phyloP scores from a whole-genome alignment of 2,113 vertebrate genomes.

The Oreotrochilus melanogaster region DNA sequence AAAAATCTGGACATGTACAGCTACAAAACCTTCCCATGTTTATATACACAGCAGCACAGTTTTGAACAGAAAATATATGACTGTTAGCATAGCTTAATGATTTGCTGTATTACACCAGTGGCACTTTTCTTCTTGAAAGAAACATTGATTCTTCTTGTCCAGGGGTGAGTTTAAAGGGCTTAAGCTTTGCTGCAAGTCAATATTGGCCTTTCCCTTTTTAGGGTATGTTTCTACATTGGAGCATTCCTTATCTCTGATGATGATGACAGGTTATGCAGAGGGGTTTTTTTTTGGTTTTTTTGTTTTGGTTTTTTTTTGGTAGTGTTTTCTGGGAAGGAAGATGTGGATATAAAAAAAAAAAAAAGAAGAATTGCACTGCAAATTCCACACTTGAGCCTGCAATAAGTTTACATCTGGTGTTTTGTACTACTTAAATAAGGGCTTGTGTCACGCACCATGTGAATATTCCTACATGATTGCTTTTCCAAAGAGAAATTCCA shows the following conservation, averaged over 20 bases:
- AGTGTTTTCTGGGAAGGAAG: neutral
- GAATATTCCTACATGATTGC: neutral
- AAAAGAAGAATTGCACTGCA: neutral
- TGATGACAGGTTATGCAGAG: neutral
- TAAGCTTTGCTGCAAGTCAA: constrained; percentile 15
- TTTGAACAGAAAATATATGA: constrained; percentile 50
- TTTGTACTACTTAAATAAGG: neutral
- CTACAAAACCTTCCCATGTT: constrained; percentile 33
- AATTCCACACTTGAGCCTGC: neutral
- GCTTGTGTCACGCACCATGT: rapidly evolving
- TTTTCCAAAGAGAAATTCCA: neutral
- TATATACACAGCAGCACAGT: constrained; percentile 23
- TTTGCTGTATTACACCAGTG: constrained; percentile 26
- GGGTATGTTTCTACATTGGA: constrained; percentile 56
- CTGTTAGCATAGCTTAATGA: constrained; percentile 35
- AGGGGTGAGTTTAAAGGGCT: constrained; percentile 28
- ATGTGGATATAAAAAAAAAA: neutral
- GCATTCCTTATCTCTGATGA: constrained; percentile 38
- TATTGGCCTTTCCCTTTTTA: constrained; percentile 73
- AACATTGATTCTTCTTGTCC: constrained; percentile 44
- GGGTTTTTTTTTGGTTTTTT: neutral
- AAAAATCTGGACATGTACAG: constrained; percentile 55
- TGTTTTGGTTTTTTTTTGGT: neutral
- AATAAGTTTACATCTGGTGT: neutral
- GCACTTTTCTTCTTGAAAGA: neutral